Conservation (phyloP, 2,113 vertebrate genomes). For the Hemichromis elongatus region DNA sequence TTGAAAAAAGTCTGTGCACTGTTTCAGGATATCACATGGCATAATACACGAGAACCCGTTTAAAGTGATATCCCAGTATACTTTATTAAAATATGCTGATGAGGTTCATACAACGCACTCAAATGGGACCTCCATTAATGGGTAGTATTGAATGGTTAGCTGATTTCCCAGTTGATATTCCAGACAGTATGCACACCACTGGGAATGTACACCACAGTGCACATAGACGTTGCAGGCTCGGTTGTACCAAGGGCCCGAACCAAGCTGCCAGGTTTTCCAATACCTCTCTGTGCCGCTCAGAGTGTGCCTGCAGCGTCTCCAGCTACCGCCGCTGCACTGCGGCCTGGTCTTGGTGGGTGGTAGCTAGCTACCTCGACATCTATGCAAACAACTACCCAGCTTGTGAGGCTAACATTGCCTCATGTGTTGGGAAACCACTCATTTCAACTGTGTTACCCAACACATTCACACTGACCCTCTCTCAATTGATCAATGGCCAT, state of each 20-base stretch:
- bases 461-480: neutral
- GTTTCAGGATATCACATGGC: neutral
- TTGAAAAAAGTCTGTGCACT: neutral
- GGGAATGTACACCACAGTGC: neutral
- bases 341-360: neutral
- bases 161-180: neutral
- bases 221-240: neutral
- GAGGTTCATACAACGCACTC: neutral
- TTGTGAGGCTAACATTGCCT: neutral
- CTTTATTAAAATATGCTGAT: neutral
- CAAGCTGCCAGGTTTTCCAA: neutral
- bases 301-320: neutral
- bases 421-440: neutral
- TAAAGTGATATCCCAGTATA: neutral
- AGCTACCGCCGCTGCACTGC: neutral
- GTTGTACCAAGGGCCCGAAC: rapidly evolving
- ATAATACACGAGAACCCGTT: neutral
- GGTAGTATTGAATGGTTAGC: neutral
- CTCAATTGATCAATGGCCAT: neutral
- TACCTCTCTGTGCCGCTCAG: neutral
- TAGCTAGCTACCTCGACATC: neutral
- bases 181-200: neutral
- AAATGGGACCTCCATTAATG: neutral
- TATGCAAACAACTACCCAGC: neutral
- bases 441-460: neutral